Percentiles rank a stretch among this genome's conserved stretches.
Evolutionary conservation across 2,888 invertebrate genomes (phyloP).

Genomic region (Seira sanloemensis): DNA sequence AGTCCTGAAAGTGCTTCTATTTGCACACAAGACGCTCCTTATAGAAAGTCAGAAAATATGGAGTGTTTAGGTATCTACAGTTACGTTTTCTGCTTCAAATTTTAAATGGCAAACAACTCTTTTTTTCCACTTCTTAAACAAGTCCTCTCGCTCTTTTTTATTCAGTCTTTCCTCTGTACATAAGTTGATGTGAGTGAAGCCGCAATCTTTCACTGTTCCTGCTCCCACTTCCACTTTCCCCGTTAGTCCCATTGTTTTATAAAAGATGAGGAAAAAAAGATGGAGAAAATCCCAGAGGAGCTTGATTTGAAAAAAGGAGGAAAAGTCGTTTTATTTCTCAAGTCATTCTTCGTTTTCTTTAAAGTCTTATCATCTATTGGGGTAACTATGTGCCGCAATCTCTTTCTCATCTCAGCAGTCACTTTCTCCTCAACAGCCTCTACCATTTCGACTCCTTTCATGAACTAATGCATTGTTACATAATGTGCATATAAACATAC

Average conservation of each 20-base stretch:
- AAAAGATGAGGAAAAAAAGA: conserved; percentile 55
- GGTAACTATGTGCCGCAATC: conserved; percentile 57
- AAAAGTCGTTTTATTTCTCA: conserved; percentile 46
- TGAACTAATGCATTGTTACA: background rate
- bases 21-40: too few species aligned
- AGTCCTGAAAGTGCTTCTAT: too few species aligned
- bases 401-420: conserved; percentile 49
- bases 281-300: conserved; percentile 60
- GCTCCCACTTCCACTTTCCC: conserved; percentile 20
- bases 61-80: background rate
- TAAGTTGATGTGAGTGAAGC: conserved; percentile 24
- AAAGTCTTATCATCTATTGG: conserved; percentile 57
- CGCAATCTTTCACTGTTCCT: conserved; percentile 60
- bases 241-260: conserved; percentile 50
- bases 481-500: background rate
- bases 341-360: conserved; percentile 58
- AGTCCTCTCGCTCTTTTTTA: background rate
- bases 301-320: conserved; percentile 54
- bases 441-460: conserved; percentile 20
- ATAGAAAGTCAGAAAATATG: background rate
- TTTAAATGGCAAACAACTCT: background rate
- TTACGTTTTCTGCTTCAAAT: too few species aligned
- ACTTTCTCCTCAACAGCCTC: conserved; percentile 50
- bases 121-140: background rate
- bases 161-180: background rate